These are phyloP conservation scores for Andrena haemorrhoa DNA, from an alignment of 2,888 invertebrate species.

Conservation along the genomic window DNA sequence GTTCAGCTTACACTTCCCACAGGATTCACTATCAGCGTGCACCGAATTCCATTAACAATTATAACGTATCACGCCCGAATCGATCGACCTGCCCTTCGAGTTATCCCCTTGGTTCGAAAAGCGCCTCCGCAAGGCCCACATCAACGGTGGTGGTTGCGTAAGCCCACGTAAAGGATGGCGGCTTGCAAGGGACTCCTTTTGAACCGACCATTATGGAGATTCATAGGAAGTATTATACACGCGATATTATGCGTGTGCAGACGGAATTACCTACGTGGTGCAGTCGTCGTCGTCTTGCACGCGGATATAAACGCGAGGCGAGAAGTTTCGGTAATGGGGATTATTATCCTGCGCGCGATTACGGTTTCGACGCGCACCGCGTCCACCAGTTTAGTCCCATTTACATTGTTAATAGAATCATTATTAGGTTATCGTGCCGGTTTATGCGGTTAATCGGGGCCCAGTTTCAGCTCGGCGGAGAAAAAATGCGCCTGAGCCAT, in stretches of 20 bases:
- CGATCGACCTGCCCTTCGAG: background rate
- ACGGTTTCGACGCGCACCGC: background rate
- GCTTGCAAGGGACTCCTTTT: slow-evolving; percentile 18
- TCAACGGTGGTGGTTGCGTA: slow-evolving; percentile 6
- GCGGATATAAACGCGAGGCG: slow-evolving; percentile 13
- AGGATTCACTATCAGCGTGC: too few relatives aligned
- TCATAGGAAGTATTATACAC: slow-evolving; percentile 47
- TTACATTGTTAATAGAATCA: slow-evolving; percentile 80
- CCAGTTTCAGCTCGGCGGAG: background rate
- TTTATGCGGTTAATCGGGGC: slow-evolving; percentile 53
- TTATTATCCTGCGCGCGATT: slow-evolving; percentile 65
- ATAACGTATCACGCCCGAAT: background rate
- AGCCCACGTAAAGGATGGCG: slow-evolving; percentile 29
- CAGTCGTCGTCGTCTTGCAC: slow-evolving; percentile 14
- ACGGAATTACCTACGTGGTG: slow-evolving; percentile 42
- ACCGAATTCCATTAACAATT: too few relatives aligned
- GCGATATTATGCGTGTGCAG: slow-evolving; percentile 43
- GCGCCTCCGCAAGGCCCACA: background rate
- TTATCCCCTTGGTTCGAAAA: background rate
- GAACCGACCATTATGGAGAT: slow-evolving; percentile 54
- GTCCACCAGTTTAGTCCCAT: slow-evolving; percentile 61
- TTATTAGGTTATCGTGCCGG: slow-evolving; percentile 69
- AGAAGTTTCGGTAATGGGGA: slow-evolving; percentile 54
- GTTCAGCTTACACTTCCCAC: too few relatives aligned
- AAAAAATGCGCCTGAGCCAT: slow-evolving; percentile 4